Conservation (phyloP, 2,888 invertebrate species). For the Athrips mouffetella region DNA sequence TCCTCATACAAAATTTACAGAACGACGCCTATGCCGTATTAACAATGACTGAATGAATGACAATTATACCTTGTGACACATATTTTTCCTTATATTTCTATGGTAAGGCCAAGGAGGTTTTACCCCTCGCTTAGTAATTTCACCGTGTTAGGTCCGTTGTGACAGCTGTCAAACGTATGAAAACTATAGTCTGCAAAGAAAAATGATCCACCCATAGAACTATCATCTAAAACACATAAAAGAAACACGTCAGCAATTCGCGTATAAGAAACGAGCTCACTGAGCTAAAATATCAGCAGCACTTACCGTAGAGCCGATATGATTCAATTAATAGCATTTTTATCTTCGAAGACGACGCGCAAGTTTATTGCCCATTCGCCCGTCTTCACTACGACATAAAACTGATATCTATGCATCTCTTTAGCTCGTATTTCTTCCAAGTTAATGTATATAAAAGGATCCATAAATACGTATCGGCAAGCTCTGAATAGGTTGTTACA, state of each 20-base stretch:
- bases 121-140: no score
- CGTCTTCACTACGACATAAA: not conserved
- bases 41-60: no score
- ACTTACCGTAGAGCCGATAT: not conserved
- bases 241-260: not conserved
- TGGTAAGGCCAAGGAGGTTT: no score
- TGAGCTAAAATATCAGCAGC: not conserved
- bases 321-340: not conserved
- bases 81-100: no score
- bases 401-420: constrained; percentile 1
- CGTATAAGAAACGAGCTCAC: not conserved
- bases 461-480: not conserved
- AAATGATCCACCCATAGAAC: no score
- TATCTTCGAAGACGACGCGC: not conserved
- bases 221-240: not conserved
- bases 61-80: no score
- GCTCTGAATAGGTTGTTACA: not conserved
- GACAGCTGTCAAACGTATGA: no score
- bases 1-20: no score
- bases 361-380: not conserved
- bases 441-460: not conserved
- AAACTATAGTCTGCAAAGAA: no score
- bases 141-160: no score
- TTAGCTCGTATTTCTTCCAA: not conserved
- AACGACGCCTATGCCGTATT: no score